These are phyloP conservation scores for Chymomyza fuscimana DNA, from an alignment of 2,888 invertebrate genomes.

Conservation along the genomic window DNA sequence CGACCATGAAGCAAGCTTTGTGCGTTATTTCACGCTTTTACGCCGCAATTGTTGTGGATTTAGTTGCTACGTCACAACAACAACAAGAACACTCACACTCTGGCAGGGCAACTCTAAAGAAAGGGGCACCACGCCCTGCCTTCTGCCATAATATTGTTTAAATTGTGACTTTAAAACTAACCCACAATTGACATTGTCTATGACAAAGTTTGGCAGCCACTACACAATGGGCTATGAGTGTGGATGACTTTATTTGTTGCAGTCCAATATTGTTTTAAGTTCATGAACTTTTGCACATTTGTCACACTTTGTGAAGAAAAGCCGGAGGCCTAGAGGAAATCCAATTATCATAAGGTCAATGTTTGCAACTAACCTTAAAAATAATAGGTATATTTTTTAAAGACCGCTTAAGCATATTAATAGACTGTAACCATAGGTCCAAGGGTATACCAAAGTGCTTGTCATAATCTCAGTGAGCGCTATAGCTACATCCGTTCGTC, in stretches of 20 bases:
- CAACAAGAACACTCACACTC: background rate
- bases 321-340: background rate
- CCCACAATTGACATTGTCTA: constrained; percentile 49
- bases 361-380: background rate
- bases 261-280: constrained; percentile 55
- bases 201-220: background rate
- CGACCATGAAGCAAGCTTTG: constrained; percentile 35
- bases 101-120: background rate
- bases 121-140: background rate
- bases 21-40: constrained; percentile 69
- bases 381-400: background rate
- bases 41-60: constrained; percentile 72
- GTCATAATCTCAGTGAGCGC: too few relatives aligned
- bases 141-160: constrained; percentile 48
- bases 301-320: background rate
- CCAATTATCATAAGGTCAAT: background rate
- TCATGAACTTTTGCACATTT: constrained; percentile 58
- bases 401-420: too few relatives aligned
- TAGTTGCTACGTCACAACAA: background rate
- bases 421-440: too few relatives aligned
- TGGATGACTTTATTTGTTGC: constrained; percentile 34
- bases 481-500: too few relatives aligned
- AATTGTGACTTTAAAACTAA: constrained; percentile 68
- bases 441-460: too few relatives aligned
- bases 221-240: background rate